Percentiles rank a stretch among this genome's conserved stretches.
These are phyloP conservation scores for Gallinago media DNA, from an alignment of 2,113 vertebrate species.

Conservation along the genomic window DNA sequence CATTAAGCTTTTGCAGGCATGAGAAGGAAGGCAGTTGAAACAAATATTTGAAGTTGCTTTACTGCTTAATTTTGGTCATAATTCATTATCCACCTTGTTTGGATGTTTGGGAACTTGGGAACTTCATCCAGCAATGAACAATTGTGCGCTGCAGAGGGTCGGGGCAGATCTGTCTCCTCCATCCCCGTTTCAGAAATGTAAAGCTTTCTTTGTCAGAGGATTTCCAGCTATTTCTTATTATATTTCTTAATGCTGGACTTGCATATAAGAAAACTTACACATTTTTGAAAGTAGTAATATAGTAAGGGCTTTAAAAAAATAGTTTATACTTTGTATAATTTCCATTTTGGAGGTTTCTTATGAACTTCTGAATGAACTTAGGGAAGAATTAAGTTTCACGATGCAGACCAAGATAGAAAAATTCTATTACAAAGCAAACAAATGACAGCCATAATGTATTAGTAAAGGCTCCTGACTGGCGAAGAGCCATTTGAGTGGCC, in stretches of 20 bases:
- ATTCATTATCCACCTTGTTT: not conserved
- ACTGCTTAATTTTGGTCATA: not conserved
- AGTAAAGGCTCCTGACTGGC: not conserved
- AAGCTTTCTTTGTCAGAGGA: not conserved
- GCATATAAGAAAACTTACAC: not conserved
- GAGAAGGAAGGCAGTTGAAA: not conserved
- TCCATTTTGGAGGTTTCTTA: not conserved
- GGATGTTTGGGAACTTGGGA: not conserved
- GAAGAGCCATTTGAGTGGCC: not conserved
- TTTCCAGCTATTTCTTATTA: not conserved
- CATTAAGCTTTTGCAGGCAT: not conserved
- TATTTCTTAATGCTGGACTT: not conserved
- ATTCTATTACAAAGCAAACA: not conserved
- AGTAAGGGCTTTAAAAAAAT: not conserved
- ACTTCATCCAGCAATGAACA: not conserved
- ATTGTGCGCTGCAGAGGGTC: not conserved
- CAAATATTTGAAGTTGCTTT: not conserved
- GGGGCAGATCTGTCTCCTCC: not conserved
- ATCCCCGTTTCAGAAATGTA: not conserved
- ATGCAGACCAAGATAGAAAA: not conserved
- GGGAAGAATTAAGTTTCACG: not conserved
- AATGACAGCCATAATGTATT: not conserved
- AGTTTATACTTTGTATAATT: not conserved
- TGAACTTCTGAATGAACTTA: not conserved
- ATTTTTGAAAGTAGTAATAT: not conserved